Conservation (phyloP, 30 jellyfish, hydroid and myxozoan genomes). For the Pelagia noctiluca region DNA sequence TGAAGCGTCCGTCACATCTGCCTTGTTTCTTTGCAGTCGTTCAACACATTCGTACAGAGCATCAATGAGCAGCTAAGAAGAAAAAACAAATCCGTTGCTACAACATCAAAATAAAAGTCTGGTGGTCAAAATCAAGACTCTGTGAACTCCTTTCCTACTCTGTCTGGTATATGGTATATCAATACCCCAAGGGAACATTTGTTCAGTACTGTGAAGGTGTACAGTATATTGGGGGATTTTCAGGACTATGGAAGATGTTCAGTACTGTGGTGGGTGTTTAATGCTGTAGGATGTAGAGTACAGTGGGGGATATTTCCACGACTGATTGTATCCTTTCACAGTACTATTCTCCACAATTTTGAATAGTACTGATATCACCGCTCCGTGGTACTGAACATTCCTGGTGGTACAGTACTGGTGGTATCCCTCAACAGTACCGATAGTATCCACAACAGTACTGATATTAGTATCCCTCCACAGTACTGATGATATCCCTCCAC, state of each 20-base stretch:
- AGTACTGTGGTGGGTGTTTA: no score
- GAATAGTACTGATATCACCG: no score
- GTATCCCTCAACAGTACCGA: no score
- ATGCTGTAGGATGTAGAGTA: no score
- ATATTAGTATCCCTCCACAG: no score
- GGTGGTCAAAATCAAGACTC: neutral
- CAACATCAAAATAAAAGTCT: neutral
- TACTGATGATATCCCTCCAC: no score
- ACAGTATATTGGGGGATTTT: neutral
- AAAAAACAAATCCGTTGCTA: neutral
- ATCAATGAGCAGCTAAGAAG: conserved; percentile 68
- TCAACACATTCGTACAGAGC: conserved; percentile 79
- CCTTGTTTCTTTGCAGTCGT: conserved; percentile 73
- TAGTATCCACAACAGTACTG: no score
- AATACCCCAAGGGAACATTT: neutral
- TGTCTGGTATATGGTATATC: neutral
- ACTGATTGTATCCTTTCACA: no score
- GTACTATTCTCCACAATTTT: no score
- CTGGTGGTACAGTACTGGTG: no score
- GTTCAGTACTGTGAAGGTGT: neutral
- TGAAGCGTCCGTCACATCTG: conserved; percentile 56
- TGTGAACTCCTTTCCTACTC: neutral
- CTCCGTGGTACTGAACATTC: no score
- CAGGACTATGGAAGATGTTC: neutral
- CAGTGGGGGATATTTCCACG: no score